Conservation (phyloP, 2,888 invertebrate genomes). For the Drosophila neonasuta region DNA sequence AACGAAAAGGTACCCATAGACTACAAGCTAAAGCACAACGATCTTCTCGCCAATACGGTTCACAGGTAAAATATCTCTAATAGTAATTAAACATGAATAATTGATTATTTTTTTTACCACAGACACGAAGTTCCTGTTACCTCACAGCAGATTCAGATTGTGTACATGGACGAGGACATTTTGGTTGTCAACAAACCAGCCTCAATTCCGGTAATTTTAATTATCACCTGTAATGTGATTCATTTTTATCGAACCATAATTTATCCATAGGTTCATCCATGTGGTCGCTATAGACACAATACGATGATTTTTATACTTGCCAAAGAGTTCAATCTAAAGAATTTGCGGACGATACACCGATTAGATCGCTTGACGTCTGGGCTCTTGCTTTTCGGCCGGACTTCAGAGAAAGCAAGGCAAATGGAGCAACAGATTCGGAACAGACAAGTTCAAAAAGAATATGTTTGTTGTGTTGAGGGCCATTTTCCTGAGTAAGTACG, state of each 20-base stretch:
- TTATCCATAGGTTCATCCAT: constrained; percentile 93
- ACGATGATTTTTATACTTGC: constrained; percentile 97
- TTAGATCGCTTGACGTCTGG: constrained; percentile 97
- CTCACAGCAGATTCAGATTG: constrained; percentile 96
- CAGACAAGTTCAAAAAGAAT: constrained; percentile 95
- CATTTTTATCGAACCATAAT: not conserved
- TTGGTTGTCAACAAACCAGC: constrained; percentile 99
- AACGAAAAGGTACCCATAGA: constrained; percentile 94
- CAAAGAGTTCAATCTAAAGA: constrained; percentile 96
- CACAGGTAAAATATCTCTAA: constrained; percentile 87
- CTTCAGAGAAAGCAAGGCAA: constrained; percentile 94
- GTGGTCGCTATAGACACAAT: constrained; percentile 98
- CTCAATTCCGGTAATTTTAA: constrained; percentile 95
- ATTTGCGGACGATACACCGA: constrained; percentile 95
- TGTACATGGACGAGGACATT: constrained; percentile 98
- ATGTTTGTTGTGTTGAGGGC: constrained; percentile 96
- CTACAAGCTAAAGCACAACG: constrained; percentile 95
- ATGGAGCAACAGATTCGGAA: constrained; percentile 97
- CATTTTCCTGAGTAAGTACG: constrained; percentile 91
- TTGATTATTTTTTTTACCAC: constrained; percentile 80
- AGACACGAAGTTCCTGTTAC: constrained; percentile 99
- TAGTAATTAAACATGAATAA: not conserved
- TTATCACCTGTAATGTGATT: not conserved
- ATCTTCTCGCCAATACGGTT: constrained; percentile 94
- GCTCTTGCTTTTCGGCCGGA: constrained; percentile 94